Evolutionary conservation across 2,113 vertebrate genomes (phyloP).

Genomic region (Geococcyx californianus): DNA sequence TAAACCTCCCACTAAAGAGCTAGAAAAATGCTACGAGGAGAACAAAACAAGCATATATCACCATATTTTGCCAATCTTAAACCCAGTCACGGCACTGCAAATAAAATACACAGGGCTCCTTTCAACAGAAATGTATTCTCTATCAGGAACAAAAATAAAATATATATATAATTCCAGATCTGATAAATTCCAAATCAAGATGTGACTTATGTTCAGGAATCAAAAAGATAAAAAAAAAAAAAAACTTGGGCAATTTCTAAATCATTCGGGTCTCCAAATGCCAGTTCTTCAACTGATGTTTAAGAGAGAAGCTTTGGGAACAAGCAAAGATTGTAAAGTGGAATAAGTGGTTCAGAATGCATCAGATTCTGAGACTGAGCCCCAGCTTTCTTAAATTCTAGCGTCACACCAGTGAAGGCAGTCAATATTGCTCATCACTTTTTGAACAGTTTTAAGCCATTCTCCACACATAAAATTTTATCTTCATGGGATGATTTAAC

Average conservation of each 20-base stretch:
- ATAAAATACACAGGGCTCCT: not conserved
- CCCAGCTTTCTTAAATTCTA: not conserved
- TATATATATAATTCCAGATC: not conserved
- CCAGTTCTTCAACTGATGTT: not conserved
- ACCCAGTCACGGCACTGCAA: not conserved
- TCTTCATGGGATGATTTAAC: not conserved
- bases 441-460: not conserved
- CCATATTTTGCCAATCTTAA: not conserved
- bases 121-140: conserved; percentile 18
- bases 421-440: not conserved
- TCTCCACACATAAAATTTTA: not conserved
- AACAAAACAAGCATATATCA: conserved; percentile 52
- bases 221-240: not conserved
- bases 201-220: conserved; percentile 8
- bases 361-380: not conserved
- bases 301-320: not conserved
- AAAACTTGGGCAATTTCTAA: not conserved
- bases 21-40: not conserved
- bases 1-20: conserved; percentile 42
- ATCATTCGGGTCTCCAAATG: not conserved
- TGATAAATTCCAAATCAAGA: conserved; percentile 29
- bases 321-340: not conserved
- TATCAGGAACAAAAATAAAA: not conserved
- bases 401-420: not conserved
- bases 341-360: not conserved